Percentiles rank a stretch among this genome's conserved stretches.
Conservation (phyloP, 2,888 invertebrate species). For the Himalopsyche anomala region DNA sequence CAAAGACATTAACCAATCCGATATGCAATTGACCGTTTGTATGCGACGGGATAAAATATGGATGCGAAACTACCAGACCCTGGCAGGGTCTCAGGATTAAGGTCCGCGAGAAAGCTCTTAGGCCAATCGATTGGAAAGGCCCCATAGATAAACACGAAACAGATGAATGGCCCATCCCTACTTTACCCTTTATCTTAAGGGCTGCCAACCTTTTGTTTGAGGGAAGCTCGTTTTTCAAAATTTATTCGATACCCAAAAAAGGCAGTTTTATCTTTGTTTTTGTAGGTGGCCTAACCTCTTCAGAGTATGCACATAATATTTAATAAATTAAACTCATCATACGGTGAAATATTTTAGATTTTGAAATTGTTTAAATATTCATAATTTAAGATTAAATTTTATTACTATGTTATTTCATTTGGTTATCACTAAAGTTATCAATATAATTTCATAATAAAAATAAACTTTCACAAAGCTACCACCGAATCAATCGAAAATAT, state of each 20-base stretch:
- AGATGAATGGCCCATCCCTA: conserved; percentile 49
- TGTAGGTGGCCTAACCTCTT: conserved; percentile 11
- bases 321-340: not conserved
- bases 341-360: too few species aligned
- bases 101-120: conserved; percentile 46
- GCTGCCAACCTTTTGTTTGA: conserved; percentile 39
- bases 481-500: too few species aligned
- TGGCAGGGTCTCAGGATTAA: conserved; percentile 16
- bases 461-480: too few species aligned
- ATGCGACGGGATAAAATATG: conserved; percentile 16
- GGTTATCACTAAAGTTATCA: too few species aligned
- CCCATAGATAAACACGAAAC: conserved; percentile 53
- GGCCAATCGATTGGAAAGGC: conserved; percentile 62
- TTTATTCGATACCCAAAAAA: conserved; percentile 41
- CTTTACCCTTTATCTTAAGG: conserved; percentile 38
- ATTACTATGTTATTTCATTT: too few species aligned
- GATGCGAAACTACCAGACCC: not conserved
- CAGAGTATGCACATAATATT: not conserved
- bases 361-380: too few species aligned
- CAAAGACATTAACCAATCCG: conserved; percentile 13
- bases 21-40: conserved; percentile 42
- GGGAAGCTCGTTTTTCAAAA: conserved; percentile 35
- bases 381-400: too few species aligned
- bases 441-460: too few species aligned
- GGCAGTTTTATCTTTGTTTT: conserved; percentile 23